Conservation (phyloP, 2,113 vertebrate species). For the Clarias magur region DNA sequence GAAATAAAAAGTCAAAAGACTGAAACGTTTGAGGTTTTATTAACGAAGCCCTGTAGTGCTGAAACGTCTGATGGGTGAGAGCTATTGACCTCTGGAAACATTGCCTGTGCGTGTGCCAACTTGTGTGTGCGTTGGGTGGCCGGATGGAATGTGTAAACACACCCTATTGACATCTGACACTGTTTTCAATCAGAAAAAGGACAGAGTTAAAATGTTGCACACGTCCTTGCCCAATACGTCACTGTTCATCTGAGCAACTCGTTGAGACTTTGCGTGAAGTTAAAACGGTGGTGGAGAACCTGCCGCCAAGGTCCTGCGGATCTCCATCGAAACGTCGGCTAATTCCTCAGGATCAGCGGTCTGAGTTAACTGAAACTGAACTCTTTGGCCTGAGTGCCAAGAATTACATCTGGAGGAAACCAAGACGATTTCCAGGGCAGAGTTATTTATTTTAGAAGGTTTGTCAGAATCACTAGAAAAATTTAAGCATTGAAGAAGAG, state of each 20-base stretch:
- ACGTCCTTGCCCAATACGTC: not conserved
- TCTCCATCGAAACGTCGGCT: not conserved
- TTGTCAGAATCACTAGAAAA: not conserved
- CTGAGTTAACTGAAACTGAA: not conserved
- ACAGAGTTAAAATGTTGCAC: not conserved
- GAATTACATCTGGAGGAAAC: not conserved
- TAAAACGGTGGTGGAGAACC: not conserved
- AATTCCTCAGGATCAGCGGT: not conserved
- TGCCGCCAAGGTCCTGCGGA: no score
- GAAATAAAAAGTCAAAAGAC: not conserved
- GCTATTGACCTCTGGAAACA: slow-evolving; percentile 22
- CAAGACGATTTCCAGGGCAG: no score
- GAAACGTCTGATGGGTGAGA: slow-evolving; percentile 36
- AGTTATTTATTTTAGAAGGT: not conserved
- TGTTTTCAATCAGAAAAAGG: slow-evolving; percentile 26
- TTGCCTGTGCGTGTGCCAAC: slow-evolving; percentile 24
- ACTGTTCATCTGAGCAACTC: not conserved
- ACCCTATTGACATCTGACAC: slow-evolving; percentile 23
- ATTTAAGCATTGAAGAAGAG: not conserved
- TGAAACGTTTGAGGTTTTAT: not conserved
- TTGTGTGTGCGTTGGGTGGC: slow-evolving; percentile 18
- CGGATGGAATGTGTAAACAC: slow-evolving; percentile 32
- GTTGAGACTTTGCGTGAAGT: no score
- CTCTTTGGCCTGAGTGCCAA: not conserved
- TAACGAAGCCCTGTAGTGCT: not conserved